Base-by-base conservation (phyloP, 2,113 vertebrate genomes). In the Suricata suricatta region DNA sequence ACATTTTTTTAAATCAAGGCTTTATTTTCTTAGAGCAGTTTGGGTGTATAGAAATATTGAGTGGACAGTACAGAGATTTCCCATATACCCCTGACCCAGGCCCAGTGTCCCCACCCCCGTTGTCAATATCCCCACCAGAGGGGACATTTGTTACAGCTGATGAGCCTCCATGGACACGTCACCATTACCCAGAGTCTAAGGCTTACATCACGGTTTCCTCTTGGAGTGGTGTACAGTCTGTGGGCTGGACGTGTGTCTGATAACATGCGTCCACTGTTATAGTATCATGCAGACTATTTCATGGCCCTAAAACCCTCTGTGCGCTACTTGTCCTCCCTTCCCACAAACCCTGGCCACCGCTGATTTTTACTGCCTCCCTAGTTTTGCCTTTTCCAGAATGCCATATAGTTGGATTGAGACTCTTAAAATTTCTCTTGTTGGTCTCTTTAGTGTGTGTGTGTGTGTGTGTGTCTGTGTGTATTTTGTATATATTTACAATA, bases 331-430 rank as follows among this genome's bases (percentile, higher is more conserved):
- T 21, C 50, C 19, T 41, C 7, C 38, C 14, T 38, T 4, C 27
- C 31, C 12, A 6, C 2, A 38, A 5, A 14, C 27, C 47, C 19
- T 9, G 33, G 38, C 19, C 63, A 33, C 60, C 12, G 11, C 3
- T 31, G 13, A 29, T 60, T 76, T 33, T 52, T 50, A 16, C 9
- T 29, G 2, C n/a, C 82, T 74, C 54, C 54, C 17, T 29, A 77
- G 68, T 69, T 93, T 82, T 33, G 17, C 17, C 71, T 44, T 93
- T 77, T 84, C 50, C 15, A 63, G 47, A 29, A 50, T 84, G 85
- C 38, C 79, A 19, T 38, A 7, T 29, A 31, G 5, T 23, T 33
- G 11, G 79, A 60, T 11, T 60, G 68, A 77, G n/a, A 76, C 10
- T n/a, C 76, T 81, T 44, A 44, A 17, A 54, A n/a, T 77, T 86